Base-by-base conservation (phyloP, 2,888 invertebrate species). In the Syrista parreyssii region DNA sequence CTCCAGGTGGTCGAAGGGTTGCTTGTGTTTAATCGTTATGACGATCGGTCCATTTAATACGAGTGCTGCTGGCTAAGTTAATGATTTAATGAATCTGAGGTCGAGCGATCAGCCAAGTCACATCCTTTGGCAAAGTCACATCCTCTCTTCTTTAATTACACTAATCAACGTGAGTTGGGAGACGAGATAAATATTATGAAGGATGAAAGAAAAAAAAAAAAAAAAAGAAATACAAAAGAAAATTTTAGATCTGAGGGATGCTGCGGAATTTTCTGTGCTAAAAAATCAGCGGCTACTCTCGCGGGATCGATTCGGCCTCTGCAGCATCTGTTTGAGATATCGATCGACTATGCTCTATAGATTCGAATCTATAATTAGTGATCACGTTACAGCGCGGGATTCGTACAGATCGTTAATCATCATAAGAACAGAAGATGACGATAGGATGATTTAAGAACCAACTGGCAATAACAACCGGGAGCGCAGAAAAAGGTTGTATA, bases 1-100 rank as follows among this genome's bases (percentile, higher is more conserved):
- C 82, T 79, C 85, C 87, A 87, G 87, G 87, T 87, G 87, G 86
- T 86, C 86, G 74, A 77, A 74, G 74, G 71, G 74, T 6, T 74
- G 74, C 15, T 74, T 74, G 30, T 33, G 74, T 30, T 71, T 71
- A 71, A 33, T 71, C 35, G 35, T 36, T 34, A 32, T 35, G 11
- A 74, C 74, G 74, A 35, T 74, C 74, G 74, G 33, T 36, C 74
- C 74, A 74, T 32, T 71, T 71, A 71, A 74, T 74, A 35, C n/a
- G 33, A 34, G 35, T 34, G 74, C 33, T 12, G 74, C 36, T 71
- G 30, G 36, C 30, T 74, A 74, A 34, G 71, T 23, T 34, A 31
- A 33, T 34, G 12, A 32, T 71, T 32, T 34, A 31, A 31, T 71
- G 71, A 33, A 71, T 71, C 32, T 31, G 30, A 15, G 30, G 71